A percentile compares a stretch with the other conserved stretches of the same genome.
Conservation (phyloP, 2,888 invertebrate genomes). For the Mesochorus sp. region DNA sequence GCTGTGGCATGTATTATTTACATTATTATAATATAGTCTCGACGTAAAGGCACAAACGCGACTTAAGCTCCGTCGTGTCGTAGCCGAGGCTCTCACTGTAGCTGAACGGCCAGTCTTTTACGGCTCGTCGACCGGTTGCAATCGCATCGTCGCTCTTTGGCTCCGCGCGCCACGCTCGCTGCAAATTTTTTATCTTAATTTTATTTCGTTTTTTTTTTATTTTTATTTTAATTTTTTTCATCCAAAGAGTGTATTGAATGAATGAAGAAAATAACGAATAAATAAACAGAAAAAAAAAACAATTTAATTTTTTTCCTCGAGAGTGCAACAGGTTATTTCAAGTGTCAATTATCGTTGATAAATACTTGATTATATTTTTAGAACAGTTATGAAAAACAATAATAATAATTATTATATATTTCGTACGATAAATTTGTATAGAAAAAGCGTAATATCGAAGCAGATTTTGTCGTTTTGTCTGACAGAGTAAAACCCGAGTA, state of each 20-base stretch:
- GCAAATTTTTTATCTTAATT: neutral
- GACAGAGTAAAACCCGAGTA: too few relatives aligned
- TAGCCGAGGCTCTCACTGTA: conserved; percentile 64
- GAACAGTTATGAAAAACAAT: too few relatives aligned
- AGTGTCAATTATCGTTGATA: too few relatives aligned
- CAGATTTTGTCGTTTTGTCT: too few relatives aligned
- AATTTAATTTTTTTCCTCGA: too few relatives aligned
- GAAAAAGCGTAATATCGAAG: too few relatives aligned
- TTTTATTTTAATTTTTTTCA: neutral
- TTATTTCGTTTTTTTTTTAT: neutral
- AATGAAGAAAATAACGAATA: neutral
- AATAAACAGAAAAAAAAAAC: too few relatives aligned
- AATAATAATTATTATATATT: too few relatives aligned
- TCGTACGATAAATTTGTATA: too few relatives aligned
- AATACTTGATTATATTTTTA: too few relatives aligned
- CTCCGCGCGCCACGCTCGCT: conserved; percentile 16
- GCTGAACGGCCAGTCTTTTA: conserved; percentile 70
- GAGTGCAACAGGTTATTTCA: too few relatives aligned
- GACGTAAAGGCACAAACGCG: conserved; percentile 14
- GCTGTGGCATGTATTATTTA: conserved; percentile 73
- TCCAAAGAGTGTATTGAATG: neutral
- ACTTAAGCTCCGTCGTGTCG: conserved; percentile 52
- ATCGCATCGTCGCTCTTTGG: conserved; percentile 47
- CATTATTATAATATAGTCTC: conserved; percentile 63
- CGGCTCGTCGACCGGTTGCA: conserved; percentile 69